Conservation (phyloP, 1,140 invertebrate genomes). For the Anoplophora glabripennis region DNA sequence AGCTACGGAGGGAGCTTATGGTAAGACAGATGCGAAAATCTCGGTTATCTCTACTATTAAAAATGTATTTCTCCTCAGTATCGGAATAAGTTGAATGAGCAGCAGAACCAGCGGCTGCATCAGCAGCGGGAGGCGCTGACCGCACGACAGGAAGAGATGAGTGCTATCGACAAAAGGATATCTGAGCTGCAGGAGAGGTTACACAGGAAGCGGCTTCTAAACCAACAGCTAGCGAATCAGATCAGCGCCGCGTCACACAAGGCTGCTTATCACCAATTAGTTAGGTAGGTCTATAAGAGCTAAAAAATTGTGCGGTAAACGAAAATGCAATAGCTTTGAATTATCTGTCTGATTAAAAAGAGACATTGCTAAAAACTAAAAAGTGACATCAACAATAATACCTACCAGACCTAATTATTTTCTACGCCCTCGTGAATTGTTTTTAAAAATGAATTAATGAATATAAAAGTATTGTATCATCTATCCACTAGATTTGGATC, state of each 20-base stretch:
- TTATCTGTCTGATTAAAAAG: no score
- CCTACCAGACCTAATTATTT: no score
- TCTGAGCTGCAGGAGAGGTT: slow-evolving; percentile 88
- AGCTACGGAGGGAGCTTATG: slow-evolving; percentile 84
- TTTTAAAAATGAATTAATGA: not conserved
- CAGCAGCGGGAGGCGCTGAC: slow-evolving; percentile 83
- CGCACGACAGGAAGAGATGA: slow-evolving; percentile 84
- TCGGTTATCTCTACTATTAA: no score
- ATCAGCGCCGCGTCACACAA: slow-evolving; percentile 53
- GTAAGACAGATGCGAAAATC: slow-evolving; percentile 60
- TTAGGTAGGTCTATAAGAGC: slow-evolving; percentile 34
- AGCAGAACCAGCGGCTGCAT: slow-evolving; percentile 83
- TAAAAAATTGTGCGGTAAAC: no score
- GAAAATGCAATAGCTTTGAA: no score
- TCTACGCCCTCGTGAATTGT: not conserved
- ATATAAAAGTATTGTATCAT: not conserved
- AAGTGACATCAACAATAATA: no score
- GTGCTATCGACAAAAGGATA: slow-evolving; percentile 87
- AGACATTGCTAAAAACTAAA: no score
- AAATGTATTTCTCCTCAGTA: slow-evolving; percentile 69
- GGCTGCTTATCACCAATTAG: slow-evolving; percentile 46
- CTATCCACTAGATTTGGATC: no score
- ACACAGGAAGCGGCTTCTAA: slow-evolving; percentile 80
- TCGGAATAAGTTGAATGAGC: slow-evolving; percentile 92
- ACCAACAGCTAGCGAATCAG: slow-evolving; percentile 80